Conservation (phyloP, 2,888 invertebrate genomes). For the Chrysodeixis includens region DNA sequence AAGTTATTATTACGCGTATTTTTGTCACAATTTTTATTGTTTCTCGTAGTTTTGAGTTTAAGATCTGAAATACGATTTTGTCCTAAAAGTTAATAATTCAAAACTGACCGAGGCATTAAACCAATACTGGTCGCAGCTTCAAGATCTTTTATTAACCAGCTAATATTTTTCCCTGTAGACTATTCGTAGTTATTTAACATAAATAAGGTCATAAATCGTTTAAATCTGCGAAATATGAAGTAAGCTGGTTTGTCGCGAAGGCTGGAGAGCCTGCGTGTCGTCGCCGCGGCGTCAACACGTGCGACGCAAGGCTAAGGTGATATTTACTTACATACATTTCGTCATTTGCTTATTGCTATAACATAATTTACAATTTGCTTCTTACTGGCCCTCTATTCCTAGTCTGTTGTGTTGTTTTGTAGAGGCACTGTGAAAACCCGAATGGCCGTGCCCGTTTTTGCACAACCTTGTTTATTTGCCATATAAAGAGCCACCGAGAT, state of each 20-base stretch:
- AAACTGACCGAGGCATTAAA: too few species aligned
- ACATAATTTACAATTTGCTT: slow-evolving; percentile 25
- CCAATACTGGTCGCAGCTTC: too few species aligned
- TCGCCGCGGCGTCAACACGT: slow-evolving; percentile 29
- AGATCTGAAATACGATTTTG: too few species aligned
- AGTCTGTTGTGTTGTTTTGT: not conserved
- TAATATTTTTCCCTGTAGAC: too few species aligned
- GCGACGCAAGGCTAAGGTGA: slow-evolving; percentile 54
- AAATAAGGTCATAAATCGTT: slow-evolving; percentile 5
- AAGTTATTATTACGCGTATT: too few species aligned
- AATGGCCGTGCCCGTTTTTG: too few species aligned
- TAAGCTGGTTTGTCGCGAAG: slow-evolving; percentile 48
- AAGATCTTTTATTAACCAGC: too few species aligned
- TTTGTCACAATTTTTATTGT: too few species aligned
- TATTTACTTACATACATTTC: slow-evolving; percentile 49
- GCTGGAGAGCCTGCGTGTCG: slow-evolving; percentile 31
- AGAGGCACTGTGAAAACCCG: not conserved
- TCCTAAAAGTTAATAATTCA: too few species aligned
- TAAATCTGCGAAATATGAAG: slow-evolving; percentile 43
- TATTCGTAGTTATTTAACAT: not conserved
- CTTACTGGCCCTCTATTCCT: not conserved
- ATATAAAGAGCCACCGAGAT: too few species aligned
- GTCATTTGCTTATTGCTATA: slow-evolving; percentile 39
- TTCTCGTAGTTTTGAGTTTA: too few species aligned
- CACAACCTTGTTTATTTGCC: too few species aligned